phyloP scores from a whole-genome alignment of 2,888 invertebrate species.

The Blastobasis adustella region DNA sequence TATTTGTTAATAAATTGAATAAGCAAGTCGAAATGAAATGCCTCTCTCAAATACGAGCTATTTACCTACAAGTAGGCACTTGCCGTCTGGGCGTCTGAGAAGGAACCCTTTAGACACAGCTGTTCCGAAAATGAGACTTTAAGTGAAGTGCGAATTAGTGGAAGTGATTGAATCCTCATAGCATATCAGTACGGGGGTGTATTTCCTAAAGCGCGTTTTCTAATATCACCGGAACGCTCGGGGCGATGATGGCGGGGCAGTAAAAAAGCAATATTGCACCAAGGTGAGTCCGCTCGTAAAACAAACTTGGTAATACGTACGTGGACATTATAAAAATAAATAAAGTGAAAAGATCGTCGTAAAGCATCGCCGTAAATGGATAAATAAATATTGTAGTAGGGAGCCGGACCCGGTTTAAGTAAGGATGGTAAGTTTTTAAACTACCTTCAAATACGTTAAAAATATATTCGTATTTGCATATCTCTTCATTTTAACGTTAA shows the following conservation, averaged over 20 bases:
- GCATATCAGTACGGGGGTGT: slow-evolving; percentile 20
- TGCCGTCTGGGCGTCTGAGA: not conserved
- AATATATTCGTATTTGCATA: too few species aligned
- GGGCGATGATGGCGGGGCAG: slow-evolving; percentile 36
- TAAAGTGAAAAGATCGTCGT: not conserved
- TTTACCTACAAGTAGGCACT: not conserved
- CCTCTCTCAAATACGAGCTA: not conserved
- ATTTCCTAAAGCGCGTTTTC: slow-evolving; percentile 10
- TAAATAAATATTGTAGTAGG: not conserved
- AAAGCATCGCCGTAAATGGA: not conserved
- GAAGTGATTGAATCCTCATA: slow-evolving; percentile 9
- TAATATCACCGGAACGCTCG: slow-evolving; percentile 38
- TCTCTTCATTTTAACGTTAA: not conserved
- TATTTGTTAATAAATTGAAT: not conserved
- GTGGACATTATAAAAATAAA: slow-evolving; percentile 27
- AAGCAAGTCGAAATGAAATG: not conserved
- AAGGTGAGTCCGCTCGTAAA: slow-evolving; percentile 42
- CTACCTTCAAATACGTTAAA: not conserved
- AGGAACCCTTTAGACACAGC: not conserved
- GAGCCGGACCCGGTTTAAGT: not conserved
- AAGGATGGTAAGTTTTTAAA: not conserved
- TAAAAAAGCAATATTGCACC: slow-evolving; percentile 45
- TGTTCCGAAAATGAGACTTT: not conserved
- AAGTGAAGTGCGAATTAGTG: not conserved
- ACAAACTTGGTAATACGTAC: slow-evolving; percentile 31